Conservation (phyloP, 2,888 invertebrate genomes). For the Eustalomyia histrio region DNA sequence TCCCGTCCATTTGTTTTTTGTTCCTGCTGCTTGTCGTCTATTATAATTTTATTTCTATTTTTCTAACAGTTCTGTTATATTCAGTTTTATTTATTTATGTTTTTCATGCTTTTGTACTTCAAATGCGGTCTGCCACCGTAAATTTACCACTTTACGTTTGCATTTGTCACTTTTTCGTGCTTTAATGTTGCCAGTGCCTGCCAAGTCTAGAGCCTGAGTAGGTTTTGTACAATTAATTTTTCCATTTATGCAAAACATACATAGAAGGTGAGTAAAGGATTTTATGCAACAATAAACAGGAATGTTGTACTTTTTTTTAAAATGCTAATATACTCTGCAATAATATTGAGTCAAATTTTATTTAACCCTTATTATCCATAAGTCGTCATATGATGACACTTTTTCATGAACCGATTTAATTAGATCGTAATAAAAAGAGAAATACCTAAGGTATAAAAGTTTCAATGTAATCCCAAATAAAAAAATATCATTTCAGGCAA, state of each 20-base stretch:
- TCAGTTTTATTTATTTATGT: not conserved
- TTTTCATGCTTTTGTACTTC: constrained; percentile 7
- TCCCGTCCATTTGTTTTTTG: not conserved
- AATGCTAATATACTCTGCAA: too few relatives aligned
- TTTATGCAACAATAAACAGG: constrained; percentile 1
- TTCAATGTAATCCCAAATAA: too few relatives aligned
- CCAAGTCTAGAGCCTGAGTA: not conserved
- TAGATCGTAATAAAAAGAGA: too few relatives aligned
- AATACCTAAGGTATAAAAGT: too few relatives aligned
- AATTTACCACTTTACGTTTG: constrained; percentile 57
- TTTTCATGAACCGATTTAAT: too few relatives aligned
- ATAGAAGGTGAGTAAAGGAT: constrained; percentile 32
- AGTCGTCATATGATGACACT: too few relatives aligned
- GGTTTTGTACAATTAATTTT: constrained; percentile 46
- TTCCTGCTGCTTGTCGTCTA: not conserved
- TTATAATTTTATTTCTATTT: not conserved
- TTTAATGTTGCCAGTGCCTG: constrained; percentile 16
- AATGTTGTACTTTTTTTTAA: too few relatives aligned
- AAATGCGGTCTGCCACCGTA: constrained; percentile 50
- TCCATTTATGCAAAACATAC: constrained; percentile 25
- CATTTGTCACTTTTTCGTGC: constrained; percentile 51
- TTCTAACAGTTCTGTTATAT: not conserved
- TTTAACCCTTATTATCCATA: too few relatives aligned
- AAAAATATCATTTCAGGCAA: too few relatives aligned
- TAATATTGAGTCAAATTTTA: too few relatives aligned